Evolutionary conservation across 2,888 invertebrate species (phyloP).

Genomic region (Argyra leucocephala): DNA sequence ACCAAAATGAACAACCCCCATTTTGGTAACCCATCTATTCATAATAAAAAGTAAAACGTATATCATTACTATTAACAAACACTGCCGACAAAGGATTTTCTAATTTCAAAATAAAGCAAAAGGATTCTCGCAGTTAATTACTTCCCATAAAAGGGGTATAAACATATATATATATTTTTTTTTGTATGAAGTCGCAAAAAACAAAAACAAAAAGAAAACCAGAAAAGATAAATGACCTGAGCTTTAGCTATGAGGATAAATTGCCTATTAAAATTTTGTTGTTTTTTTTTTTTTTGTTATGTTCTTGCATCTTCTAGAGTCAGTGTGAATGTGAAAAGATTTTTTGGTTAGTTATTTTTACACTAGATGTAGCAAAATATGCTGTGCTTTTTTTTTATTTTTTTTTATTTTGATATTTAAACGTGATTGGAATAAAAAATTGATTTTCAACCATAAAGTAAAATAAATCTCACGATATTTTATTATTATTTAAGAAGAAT

Average conservation of each 20-base stretch:
- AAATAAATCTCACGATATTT: background rate
- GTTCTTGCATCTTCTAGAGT: too few relatives aligned
- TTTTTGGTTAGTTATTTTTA: background rate
- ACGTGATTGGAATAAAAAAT: background rate
- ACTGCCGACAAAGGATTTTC: background rate
- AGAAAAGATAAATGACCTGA: constrained; percentile 3
- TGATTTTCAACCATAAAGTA: background rate
- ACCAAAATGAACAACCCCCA: too few relatives aligned
- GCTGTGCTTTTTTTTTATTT: background rate
- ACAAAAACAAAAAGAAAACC: background rate
- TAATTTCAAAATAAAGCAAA: background rate
- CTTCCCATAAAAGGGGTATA: constrained; percentile 1
- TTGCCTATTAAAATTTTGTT: background rate
- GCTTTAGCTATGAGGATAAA: background rate
- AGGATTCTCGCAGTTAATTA: background rate
- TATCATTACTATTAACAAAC: background rate
- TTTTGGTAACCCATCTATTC: too few relatives aligned
- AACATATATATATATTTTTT: background rate
- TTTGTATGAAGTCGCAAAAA: too few relatives aligned
- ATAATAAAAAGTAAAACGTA: background rate
- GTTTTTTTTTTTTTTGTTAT: too few relatives aligned
- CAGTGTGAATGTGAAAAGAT: too few relatives aligned
- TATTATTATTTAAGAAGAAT: background rate
- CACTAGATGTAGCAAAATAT: background rate
- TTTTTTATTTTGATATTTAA: background rate